Percentiles rank a stretch among this genome's conserved stretches.
Conservation (phyloP, 2,797 vertebrate genomes). For the Onychomys arenicola region DNA sequence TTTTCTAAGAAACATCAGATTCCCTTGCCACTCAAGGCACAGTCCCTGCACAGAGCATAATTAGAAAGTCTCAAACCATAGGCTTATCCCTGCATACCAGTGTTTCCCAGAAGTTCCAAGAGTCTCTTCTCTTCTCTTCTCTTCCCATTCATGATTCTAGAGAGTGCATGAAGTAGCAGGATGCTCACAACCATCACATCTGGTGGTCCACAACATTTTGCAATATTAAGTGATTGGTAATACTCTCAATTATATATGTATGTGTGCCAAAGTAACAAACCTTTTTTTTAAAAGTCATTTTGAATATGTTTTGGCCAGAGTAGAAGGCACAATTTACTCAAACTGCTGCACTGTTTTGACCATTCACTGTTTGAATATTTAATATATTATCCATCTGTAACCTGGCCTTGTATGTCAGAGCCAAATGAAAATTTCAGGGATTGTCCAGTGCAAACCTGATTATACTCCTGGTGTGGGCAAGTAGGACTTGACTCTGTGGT, state of each 20-base stretch:
- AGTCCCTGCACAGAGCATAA: background rate
- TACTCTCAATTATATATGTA: background rate
- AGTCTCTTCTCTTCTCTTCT: background rate
- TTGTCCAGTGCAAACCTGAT: background rate
- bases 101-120: background rate
- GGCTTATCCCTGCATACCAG: background rate
- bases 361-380: constrained; percentile 6
- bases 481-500: background rate
- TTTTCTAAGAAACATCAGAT: background rate
- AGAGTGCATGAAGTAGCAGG: background rate
- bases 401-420: background rate
- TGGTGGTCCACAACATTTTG: background rate
- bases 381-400: background rate
- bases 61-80: background rate
- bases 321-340: background rate
- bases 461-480: background rate
- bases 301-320: constrained; percentile 27
- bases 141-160: background rate
- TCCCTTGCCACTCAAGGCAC: background rate
- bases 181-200: background rate
- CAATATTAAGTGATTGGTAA: background rate
- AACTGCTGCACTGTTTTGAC: constrained; percentile 5
- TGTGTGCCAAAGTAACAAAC: background rate
- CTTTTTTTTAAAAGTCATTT: constrained; percentile 38
- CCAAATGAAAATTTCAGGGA: background rate